phyloP scores from a whole-genome alignment of 2,888 invertebrate species.

The Apodemia mormo region DNA sequence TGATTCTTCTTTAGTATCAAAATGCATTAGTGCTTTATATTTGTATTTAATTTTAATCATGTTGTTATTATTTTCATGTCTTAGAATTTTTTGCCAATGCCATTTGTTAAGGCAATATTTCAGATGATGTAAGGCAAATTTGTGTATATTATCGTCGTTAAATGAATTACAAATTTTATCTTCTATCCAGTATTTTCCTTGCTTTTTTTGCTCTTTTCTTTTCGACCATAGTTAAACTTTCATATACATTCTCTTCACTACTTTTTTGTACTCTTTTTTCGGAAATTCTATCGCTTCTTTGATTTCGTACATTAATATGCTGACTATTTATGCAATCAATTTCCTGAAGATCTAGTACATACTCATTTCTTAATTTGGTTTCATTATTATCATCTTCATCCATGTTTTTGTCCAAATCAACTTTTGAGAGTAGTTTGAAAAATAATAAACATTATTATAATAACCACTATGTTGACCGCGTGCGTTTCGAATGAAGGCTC shows the following conservation, averaged over 20 bases:
- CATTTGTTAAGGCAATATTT: slow-evolving; percentile 27
- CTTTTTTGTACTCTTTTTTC: background rate
- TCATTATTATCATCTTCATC: background rate
- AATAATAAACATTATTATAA: background rate
- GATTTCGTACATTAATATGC: background rate
- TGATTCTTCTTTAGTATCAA: slow-evolving; percentile 16
- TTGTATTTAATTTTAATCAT: slow-evolving; percentile 24
- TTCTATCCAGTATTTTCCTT: background rate
- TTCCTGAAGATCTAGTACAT: background rate
- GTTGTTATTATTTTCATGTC: slow-evolving; percentile 22
- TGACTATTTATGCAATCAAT: background rate
- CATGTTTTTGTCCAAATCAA: background rate
- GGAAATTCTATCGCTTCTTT: background rate
- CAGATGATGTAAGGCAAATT: slow-evolving; percentile 14
- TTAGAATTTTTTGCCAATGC: slow-evolving; percentile 24
- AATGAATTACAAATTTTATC: background rate
- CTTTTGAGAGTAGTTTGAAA: background rate
- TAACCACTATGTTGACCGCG: background rate
- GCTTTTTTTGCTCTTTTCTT: background rate
- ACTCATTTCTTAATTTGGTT: background rate
- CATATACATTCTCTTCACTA: background rate
- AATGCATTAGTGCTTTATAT: slow-evolving; percentile 23
- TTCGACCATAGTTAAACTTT: background rate
- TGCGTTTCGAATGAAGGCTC: background rate
- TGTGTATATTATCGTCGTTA: background rate